phyloP scores from a whole-genome alignment of 2,113 vertebrate genomes.

The Phodopus roborovskii region DNA sequence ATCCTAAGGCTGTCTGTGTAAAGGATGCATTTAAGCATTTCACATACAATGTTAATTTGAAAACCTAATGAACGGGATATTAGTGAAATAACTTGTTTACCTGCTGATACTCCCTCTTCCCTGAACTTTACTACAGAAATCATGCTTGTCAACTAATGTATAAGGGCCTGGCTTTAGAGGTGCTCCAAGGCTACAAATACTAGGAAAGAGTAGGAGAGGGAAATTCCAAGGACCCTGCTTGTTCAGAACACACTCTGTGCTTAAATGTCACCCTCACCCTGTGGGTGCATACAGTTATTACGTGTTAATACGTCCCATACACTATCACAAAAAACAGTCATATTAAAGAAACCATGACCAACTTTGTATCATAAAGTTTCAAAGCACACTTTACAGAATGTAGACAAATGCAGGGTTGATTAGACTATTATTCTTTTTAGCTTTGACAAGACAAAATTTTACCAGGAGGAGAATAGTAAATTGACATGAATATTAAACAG shows the following conservation, averaged over 20 bases:
- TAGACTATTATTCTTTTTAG: neutral
- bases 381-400: neutral
- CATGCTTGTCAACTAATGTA: neutral
- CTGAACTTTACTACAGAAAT: neutral
- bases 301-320: neutral
- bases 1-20: neutral
- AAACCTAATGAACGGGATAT: neutral
- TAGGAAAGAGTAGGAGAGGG: neutral
- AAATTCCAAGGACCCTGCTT: no score
- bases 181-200: neutral
- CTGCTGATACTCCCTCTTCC: neutral
- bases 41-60: neutral
- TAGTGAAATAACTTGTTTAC: neutral
- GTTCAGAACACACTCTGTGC: no score
- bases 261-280: neutral
- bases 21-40: neutral
- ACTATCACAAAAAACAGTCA: neutral
- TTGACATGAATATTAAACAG: neutral
- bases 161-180: constrained; percentile 9
- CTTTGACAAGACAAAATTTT: neutral
- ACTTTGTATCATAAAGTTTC: neutral
- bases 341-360: neutral
- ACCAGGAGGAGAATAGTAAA: neutral
- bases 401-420: neutral
- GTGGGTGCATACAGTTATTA: neutral